Evolutionary conservation across 2,113 vertebrate genomes (phyloP), one percentile per base, ranked within the genome.

Genomic region (Aegotheles bennettii): DNA sequence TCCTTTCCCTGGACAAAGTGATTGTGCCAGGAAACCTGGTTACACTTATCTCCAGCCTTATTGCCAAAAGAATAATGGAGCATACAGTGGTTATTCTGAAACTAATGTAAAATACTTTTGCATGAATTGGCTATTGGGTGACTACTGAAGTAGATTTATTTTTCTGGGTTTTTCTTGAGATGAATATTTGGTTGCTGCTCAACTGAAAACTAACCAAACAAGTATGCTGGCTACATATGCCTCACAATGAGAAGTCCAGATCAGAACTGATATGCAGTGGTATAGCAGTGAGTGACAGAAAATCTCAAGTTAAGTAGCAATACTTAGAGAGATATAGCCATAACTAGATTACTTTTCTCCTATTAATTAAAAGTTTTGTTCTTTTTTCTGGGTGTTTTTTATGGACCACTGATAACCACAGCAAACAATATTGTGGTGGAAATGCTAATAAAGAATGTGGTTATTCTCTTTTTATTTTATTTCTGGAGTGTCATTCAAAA

Each of bases 391-490:
- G 36, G 4, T 69, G 36, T 56, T 89, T 90, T 94, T 94, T 57
- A 42, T 24, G 15, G 16, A 53, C 33, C 0, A 3, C 51, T 92
- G 84, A 53, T 92, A 92, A 87, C 6, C 47, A 69, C 59, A 61
- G 86, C 31, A 96, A 96, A 93, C 76, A n/a, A 80, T 87, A 84
- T 36, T 78, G 47, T 11, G 5, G 40, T 69, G 51, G 82, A 95
- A 96, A 96, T 96, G 87, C 70, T 96, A 86, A 91, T 65, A 87
- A 92, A 82, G 64, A 43, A 95, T 64, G 43, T 36, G 11, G 25
- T 81, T 92, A 74, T 88, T 91, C 3, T 10, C 5, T 83, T 97
- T 95, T 86, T 19, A 21, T 94, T 96, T 95, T 78, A 86, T 95
- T 95, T 96, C 76, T 95, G 63, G 47, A 89, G 59, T 70, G 29